Evolutionary conservation across 2,113 vertebrate genomes (phyloP).

Genomic region (Hipposideros armiger): DNA sequence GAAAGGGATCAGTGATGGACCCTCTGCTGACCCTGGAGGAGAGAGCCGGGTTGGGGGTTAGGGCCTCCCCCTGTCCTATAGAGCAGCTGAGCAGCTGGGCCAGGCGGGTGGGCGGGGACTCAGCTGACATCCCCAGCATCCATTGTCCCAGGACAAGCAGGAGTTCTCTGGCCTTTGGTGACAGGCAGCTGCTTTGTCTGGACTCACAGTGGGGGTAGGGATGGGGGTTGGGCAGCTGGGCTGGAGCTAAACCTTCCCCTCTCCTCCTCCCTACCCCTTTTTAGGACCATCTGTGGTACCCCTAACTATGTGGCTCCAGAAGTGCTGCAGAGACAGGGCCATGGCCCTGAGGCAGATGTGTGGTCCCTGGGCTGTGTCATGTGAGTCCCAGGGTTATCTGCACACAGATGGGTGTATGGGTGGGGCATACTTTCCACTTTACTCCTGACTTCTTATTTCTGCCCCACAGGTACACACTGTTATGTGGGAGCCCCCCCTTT

Average conservation of each 20-base stretch:
- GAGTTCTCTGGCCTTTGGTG: constrained; percentile 76
- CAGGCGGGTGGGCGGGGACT: constrained; percentile 52
- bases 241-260: constrained; percentile 46
- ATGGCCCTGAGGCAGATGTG: constrained; percentile 95
- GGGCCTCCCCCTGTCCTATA: neutral
- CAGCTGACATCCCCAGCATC: constrained; percentile 62
- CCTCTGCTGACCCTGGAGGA: constrained; percentile 53
- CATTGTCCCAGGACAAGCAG: constrained; percentile 81
- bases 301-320: constrained; percentile 99
- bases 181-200: constrained; percentile 83
- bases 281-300: constrained; percentile 99
- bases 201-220: constrained; percentile 72
- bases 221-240: neutral
- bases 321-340: constrained; percentile 97
- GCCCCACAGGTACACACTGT: constrained; percentile 94
- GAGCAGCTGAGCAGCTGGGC: constrained; percentile 68
- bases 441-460: neutral
- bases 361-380: constrained; percentile 99
- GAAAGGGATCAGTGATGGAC: constrained; percentile 5
- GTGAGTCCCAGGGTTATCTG: constrained; percentile 88
- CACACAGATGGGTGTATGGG: neutral
- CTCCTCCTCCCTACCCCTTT: neutral
- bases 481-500: constrained; percentile 97
- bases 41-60: neutral
- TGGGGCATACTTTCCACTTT: neutral